phyloP scores from a whole-genome alignment of 2,113 vertebrate genomes.

The Ancistrus triradiatus region DNA sequence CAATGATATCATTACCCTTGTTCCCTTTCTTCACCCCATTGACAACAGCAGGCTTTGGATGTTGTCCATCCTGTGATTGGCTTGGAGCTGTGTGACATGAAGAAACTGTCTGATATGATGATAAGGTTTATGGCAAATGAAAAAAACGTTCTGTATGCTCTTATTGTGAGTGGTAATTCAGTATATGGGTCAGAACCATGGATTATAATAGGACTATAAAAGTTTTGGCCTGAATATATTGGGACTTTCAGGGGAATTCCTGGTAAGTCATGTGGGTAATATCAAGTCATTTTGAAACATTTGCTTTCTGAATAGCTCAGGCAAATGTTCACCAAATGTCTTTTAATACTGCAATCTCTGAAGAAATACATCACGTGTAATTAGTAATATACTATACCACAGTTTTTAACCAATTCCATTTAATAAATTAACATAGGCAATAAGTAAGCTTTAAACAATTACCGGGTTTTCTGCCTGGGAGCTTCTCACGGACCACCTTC shows the following conservation, averaged over 20 bases:
- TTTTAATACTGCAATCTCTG: background rate
- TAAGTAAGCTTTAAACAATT: constrained; percentile 30
- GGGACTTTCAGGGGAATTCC: background rate
- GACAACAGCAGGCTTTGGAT: constrained; percentile 62
- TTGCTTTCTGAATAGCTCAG: background rate
- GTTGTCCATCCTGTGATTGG: constrained; percentile 61
- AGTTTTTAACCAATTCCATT: background rate
- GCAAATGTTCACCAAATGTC: background rate
- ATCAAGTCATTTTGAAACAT: constrained; percentile 9
- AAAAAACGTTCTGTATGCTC: background rate
- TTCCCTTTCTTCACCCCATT: constrained; percentile 59
- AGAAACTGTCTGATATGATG: constrained; percentile 40
- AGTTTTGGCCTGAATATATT: background rate
- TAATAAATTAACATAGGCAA: constrained; percentile 1
- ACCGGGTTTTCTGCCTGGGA: constrained; percentile 34
- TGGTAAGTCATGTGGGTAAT: background rate
- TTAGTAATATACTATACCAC: background rate
- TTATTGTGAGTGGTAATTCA: too few species aligned
- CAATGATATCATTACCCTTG: constrained; percentile 63
- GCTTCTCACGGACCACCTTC: constrained; percentile 13
- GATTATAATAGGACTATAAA: constrained; percentile 13
- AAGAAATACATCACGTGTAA: background rate
- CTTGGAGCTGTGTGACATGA: constrained; percentile 68
- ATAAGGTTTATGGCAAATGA: background rate
- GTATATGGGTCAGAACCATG: too few species aligned